Conservation (phyloP, 2,113 vertebrate genomes). For the Sitta europaea region DNA sequence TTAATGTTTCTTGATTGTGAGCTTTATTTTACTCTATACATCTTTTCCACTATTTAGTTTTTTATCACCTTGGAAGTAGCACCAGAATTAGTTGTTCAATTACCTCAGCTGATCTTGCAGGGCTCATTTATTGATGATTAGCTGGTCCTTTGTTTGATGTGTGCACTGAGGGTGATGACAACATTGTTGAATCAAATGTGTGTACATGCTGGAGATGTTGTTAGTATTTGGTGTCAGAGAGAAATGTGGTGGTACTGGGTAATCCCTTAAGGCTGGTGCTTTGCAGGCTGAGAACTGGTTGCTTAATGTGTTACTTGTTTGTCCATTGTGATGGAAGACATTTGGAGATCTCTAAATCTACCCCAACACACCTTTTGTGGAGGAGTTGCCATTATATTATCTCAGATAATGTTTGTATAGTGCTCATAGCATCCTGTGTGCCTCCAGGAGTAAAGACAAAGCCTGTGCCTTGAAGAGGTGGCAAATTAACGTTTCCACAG, state of each 20-base stretch:
- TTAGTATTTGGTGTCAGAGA: neutral
- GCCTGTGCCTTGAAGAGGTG: neutral
- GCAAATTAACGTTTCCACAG: neutral
- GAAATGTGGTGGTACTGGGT: neutral
- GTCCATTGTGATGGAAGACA: neutral
- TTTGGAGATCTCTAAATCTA: neutral
- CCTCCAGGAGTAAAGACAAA: neutral
- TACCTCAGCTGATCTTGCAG: neutral
- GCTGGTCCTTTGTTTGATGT: neutral
- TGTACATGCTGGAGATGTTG: neutral
- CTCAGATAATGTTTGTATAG: conserved; percentile 24
- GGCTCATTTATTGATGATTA: neutral
- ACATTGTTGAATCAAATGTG: neutral
- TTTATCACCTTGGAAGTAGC: conserved; percentile 2
- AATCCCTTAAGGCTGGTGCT: neutral
- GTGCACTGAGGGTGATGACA: neutral
- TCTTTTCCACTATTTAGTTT: neutral
- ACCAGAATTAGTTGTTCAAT: neutral
- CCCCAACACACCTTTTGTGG: neutral
- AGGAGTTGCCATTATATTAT: neutral
- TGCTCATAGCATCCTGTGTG: neutral
- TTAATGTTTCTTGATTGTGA: neutral
- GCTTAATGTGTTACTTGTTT: neutral
- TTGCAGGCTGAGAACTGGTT: neutral
- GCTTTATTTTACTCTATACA: neutral